Conservation (phyloP, 2,113 vertebrate species). For the Megaleporinus macrocephalus region DNA sequence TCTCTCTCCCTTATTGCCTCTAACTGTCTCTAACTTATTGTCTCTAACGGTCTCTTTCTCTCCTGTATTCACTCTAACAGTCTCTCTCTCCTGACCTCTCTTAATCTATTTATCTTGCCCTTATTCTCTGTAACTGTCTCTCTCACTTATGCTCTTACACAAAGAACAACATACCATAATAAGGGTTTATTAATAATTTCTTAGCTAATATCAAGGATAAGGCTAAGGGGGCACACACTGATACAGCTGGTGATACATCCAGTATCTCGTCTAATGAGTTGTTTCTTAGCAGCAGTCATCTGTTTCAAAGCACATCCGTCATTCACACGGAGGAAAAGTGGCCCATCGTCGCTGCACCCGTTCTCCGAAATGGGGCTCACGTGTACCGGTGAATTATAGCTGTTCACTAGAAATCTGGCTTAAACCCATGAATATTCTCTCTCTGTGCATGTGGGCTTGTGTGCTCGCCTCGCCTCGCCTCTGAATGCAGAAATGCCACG, state of each 20-base stretch:
- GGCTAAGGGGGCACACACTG: not conserved
- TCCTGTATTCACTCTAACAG: too few species aligned
- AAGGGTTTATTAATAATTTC: too few species aligned
- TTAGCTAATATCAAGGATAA: not conserved
- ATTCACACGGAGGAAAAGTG: not conserved
- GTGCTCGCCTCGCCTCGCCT: not conserved
- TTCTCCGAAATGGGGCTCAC: not conserved
- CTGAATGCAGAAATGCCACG: slow-evolving; percentile 37
- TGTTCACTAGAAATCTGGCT: not conserved
- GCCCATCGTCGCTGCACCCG: not conserved
- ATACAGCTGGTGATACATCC: not conserved
- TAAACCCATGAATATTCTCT: not conserved
- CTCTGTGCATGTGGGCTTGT: not conserved
- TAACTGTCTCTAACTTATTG: too few species aligned
- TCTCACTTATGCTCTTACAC: too few species aligned
- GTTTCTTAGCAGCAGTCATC: not conserved
- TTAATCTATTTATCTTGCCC: too few species aligned
- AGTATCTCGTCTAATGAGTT: not conserved
- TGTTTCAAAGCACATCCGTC: not conserved
- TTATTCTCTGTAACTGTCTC: too few species aligned
- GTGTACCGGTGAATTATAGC: not conserved
- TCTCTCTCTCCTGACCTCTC: too few species aligned
- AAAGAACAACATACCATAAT: too few species aligned
- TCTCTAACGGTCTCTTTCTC: too few species aligned
- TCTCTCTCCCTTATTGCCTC: too few species aligned